Evolutionary conservation across 2,113 vertebrate genomes (phyloP), one percentile per base, ranked within the genome.

Genomic region (Coreoperca whiteheadi): DNA sequence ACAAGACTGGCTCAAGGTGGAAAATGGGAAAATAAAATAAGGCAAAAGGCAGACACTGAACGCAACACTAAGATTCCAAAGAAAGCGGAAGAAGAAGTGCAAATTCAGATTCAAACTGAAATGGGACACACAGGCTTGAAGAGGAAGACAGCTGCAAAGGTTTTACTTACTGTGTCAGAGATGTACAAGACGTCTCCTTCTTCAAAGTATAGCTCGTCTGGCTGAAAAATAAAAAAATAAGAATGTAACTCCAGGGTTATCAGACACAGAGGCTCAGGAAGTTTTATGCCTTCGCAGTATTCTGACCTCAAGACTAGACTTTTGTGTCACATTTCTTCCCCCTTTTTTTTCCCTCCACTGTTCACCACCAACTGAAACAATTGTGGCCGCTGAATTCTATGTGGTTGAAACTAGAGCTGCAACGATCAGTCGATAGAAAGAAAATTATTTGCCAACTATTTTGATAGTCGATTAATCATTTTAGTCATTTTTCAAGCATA

Each of bases 121-220:
- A 54, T 4, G 1, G n/a, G 39, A 80, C 16, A 41, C 9, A 20
- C 60, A 6, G 46, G 28, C 0, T 7, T 66, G 14, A 15, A n/a
- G 67, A 75, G 20, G 23, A 67, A 61, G 10, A 28, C 5, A 3
- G 48, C 48, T 25, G 7, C 1, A 2, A 12, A 79, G 3, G 25
- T 61, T 75, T 60, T 20, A 93, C 97, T 96, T 76, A 99, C 98
- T 83, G 97, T 98, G 90, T 99, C 98, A 8, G 98, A 97, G 93
- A 99, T 97, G 91, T 99, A 99, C 93, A 99, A 95, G 85, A 98
- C 96, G 93, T 99, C 98, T 65, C 98, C 98, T 94, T 99, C 98
- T 93, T 99, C 98, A 92, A 99, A 99, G 91, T 97, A 99, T 34
- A 99, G 93, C 88, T 99, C 98, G 94, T 99, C 98, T 30, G 98